Conservation (phyloP, 2,888 invertebrate species). For the Alviniconcha strummeri region DNA sequence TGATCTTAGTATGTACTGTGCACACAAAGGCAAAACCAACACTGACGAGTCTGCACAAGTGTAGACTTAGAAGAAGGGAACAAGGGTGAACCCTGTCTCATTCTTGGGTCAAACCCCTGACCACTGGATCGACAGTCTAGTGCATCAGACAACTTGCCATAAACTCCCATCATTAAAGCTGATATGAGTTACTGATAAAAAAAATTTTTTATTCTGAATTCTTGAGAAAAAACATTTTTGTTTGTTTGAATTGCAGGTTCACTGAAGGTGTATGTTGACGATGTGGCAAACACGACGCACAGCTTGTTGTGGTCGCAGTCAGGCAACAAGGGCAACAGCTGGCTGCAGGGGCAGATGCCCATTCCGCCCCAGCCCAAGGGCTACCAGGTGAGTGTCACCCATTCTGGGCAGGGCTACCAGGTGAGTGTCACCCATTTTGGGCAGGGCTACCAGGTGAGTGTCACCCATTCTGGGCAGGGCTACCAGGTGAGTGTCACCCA, state of each 20-base stretch:
- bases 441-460: slow-evolving; percentile 45
- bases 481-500: slow-evolving; percentile 43
- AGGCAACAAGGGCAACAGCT: slow-evolving; percentile 60
- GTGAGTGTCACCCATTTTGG: slow-evolving; percentile 39
- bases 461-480: neutral
- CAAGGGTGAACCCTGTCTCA: too few species aligned
- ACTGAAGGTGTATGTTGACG: slow-evolving; percentile 57
- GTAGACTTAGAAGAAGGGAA: too few species aligned
- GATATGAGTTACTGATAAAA: too few species aligned
- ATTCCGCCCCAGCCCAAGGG: slow-evolving; percentile 41
- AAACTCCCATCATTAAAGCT: too few species aligned
- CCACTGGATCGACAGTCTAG: too few species aligned
- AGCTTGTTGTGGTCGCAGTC: slow-evolving; percentile 51
- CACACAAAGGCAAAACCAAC: too few species aligned
- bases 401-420: slow-evolving; percentile 18
- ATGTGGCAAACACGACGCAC: slow-evolving; percentile 34
- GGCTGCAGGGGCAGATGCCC: slow-evolving; percentile 62
- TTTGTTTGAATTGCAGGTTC: slow-evolving; percentile 42
- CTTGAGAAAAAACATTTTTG: too few species aligned
- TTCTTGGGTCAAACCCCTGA: too few species aligned
- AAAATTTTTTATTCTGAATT: too few species aligned
- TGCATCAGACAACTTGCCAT: too few species aligned
- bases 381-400: slow-evolving; percentile 43
- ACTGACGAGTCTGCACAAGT: too few species aligned
- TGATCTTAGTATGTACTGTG: too few species aligned